These are phyloP conservation scores for Oedothorax gibbosus DNA, from an alignment of 1,140 invertebrate species.

Conservation along the genomic window DNA sequence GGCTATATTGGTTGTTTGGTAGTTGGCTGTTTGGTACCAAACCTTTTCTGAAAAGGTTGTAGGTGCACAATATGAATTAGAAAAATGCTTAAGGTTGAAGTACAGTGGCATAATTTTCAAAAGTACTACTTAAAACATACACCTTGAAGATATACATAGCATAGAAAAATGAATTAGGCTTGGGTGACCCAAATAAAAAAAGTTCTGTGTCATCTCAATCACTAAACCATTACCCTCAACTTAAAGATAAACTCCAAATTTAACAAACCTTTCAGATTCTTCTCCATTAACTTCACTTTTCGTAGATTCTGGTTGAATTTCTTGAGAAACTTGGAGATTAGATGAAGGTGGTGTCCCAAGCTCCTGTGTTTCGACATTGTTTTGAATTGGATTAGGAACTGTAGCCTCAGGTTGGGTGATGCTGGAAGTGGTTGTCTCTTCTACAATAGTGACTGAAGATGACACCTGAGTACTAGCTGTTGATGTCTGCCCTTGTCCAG, in stretches of 20 bases:
- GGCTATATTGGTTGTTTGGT: too few relatives aligned
- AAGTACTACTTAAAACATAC: too few relatives aligned
- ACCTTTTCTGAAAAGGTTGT: too few relatives aligned
- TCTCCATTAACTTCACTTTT: conserved; percentile 57
- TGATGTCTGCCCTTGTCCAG: conserved; percentile 1
- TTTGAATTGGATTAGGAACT: conserved; percentile 60
- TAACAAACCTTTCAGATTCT: conserved; percentile 51
- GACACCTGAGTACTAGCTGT: conserved; percentile 22
- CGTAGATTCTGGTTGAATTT: conserved; percentile 26
- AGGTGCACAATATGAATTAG: too few relatives aligned
- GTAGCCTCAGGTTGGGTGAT: conserved; percentile 23
- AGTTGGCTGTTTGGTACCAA: too few relatives aligned
- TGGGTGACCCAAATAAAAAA: not conserved
- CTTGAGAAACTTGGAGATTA: conserved; percentile 33
- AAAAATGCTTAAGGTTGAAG: too few relatives aligned
- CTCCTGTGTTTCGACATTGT: conserved; percentile 45
- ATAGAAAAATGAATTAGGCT: too few relatives aligned
- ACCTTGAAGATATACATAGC: too few relatives aligned
- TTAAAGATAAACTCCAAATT: not conserved
- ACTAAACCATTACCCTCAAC: too few relatives aligned
- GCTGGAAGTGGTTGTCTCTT: not conserved
- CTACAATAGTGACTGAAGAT: conserved; percentile 37
- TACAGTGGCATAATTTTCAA: too few relatives aligned
- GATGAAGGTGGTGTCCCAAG: conserved; percentile 44
- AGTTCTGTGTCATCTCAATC: not conserved